Base-by-base conservation (phyloP, 2,113 vertebrate species). In the Ictalurus furcatus region DNA sequence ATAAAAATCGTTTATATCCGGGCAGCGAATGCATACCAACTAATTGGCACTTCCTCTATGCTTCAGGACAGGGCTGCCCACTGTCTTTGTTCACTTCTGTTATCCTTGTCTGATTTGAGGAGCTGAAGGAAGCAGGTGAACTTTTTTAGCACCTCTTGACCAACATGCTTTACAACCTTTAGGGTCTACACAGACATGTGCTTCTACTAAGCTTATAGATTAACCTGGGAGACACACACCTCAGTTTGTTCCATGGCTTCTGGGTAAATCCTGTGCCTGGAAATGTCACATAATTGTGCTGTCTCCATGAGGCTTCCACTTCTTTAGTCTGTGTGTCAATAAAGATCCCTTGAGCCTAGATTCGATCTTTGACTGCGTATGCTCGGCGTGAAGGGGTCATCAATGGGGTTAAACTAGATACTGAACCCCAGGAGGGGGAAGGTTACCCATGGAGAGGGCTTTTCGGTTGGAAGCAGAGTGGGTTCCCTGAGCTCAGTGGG, bases 241-340 rank as follows among this genome's bases (percentile, higher is more conserved):
- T 82, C 69, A 23, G 74, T 78, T 59, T 78, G 61, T 65, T 88
- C 44, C 89, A 91, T 81, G 81, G 89, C 90, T 92, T 92, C 84
- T 84, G 90, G 91, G 90, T 92, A 91, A 93, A 88, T 88, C 90
- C 85, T 84, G 82, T 85, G 92, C 93, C 93, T 91, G 92, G 92
- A 95, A 95, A 94, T 95, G 93, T 94, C 94, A 95, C 93, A 93
- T 93, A 94, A 91, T 93, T 93, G 37, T 85, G 89, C 89, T 73
- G 92, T 93, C 93, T 95, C 93, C 85, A 67, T 94, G 93, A 94
- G 52, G 90, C 90, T 89, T 90, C 93, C 92, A 93, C 90, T 63
- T 69, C 59, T 85, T 56, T 17, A 6, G n/a, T 13, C 30, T 84
- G 30, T 44, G 25, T 89, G 61, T 78, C 78, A 84, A 56, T 44